phyloP scores from a whole-genome alignment of 1,140 invertebrate genomes.

The Meloidogyne hapla region DNA sequence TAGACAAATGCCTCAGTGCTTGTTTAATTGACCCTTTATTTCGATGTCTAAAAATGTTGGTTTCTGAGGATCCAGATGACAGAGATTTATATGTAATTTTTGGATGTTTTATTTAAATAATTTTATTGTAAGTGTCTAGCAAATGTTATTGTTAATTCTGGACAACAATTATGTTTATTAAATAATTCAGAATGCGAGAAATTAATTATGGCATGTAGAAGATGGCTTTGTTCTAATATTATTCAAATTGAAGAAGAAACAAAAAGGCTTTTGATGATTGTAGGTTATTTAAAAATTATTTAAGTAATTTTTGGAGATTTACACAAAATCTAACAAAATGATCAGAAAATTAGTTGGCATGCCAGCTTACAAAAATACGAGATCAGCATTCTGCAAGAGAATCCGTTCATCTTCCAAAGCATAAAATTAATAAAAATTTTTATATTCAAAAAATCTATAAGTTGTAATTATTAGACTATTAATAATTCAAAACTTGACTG shows the following conservation, averaged over 20 bases:
- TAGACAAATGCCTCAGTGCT: slow-evolving; percentile 35
- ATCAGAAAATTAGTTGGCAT: too few relatives aligned
- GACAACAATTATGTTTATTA: slow-evolving; percentile 25
- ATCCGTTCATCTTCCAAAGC: too few relatives aligned
- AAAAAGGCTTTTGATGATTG: slow-evolving; percentile 23
- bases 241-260: slow-evolving; percentile 28
- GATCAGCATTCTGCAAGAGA: too few relatives aligned
- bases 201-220: slow-evolving; percentile 20
- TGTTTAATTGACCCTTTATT: slow-evolving; percentile 37
- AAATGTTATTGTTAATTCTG: slow-evolving; percentile 31
- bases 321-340: too few relatives aligned
- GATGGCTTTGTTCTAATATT: slow-evolving; percentile 30
- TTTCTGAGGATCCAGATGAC: slow-evolving; percentile 32
- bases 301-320: too few relatives aligned
- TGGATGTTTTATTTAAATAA: neutral
- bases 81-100: slow-evolving; percentile 27
- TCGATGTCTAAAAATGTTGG: slow-evolving; percentile 30
- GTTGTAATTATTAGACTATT: too few relatives aligned
- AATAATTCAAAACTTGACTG: too few relatives aligned
- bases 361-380: too few relatives aligned
- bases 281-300: slow-evolving; percentile 1
- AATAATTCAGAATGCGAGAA: slow-evolving; percentile 33
- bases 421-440: too few relatives aligned
- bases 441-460: too few relatives aligned
- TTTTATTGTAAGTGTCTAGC: slow-evolving; percentile 33